A percentile compares a stretch with the other conserved stretches of the same genome.
phyloP scores from a whole-genome alignment of 2,797 vertebrate species.

The Myripristis jacobus region DNA sequence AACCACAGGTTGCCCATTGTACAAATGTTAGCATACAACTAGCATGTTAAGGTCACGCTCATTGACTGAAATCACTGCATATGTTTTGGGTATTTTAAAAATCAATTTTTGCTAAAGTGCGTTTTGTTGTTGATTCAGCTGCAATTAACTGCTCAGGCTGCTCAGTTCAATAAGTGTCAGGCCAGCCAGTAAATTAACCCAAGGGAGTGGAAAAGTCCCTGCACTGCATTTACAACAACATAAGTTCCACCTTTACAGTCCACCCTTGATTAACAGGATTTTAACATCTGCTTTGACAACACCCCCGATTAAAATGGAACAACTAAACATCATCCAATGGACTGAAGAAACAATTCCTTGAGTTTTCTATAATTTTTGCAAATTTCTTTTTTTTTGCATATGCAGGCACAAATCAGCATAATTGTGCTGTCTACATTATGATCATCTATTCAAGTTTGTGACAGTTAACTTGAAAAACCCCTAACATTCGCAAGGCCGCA shows the following conservation, averaged over 20 bases:
- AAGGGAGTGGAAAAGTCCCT: conserved; percentile 21
- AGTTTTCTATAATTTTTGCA: not conserved
- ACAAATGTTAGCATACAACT: too few relatives aligned
- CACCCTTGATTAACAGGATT: not conserved
- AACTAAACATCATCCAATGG: too few relatives aligned
- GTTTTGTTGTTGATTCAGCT: conserved; percentile 10
- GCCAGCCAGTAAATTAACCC: not conserved
- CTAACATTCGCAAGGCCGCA: conserved; percentile 17
- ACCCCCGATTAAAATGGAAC: too few relatives aligned
- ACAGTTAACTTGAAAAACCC: not conserved
- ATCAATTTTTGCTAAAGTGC: too few relatives aligned
- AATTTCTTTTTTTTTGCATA: not conserved
- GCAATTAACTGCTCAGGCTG: conserved; percentile 14
- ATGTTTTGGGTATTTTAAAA: not conserved
- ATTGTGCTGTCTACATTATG: not conserved
- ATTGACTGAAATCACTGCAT: not conserved
- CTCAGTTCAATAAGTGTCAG: conserved; percentile 10
- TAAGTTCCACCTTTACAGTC: conserved; percentile 25
- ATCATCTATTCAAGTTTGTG: conserved; percentile 16
- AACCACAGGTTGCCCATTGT: too few relatives aligned
- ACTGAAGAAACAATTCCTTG: not conserved
- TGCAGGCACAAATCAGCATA: not conserved
- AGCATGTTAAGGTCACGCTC: not conserved
- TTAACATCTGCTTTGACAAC: conserved; percentile 12
- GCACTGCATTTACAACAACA: conserved; percentile 1